phyloP scores from a whole-genome alignment of 2,888 invertebrate species.

The Rhamphomyia laevipes region DNA sequence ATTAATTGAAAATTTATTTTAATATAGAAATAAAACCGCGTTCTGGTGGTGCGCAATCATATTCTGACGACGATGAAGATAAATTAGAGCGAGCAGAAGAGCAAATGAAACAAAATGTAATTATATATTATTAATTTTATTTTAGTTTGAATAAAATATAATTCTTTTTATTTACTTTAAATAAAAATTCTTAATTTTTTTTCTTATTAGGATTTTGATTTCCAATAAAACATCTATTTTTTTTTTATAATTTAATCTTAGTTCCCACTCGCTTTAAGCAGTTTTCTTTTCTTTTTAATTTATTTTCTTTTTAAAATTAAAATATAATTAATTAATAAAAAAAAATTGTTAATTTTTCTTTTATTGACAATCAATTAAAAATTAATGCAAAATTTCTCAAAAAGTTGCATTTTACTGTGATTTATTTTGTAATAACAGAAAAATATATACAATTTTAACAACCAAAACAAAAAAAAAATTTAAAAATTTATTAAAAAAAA shows the following conservation, averaged over 20 bases:
- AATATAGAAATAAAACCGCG: conserved; percentile 31
- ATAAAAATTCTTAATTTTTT: conserved; percentile 4
- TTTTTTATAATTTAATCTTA: conserved; percentile 1
- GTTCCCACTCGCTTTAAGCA: conserved; percentile 1
- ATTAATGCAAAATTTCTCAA: not conserved
- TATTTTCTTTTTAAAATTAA: not conserved
- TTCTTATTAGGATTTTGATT: conserved; percentile 13
- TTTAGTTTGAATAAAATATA: conserved; percentile 9
- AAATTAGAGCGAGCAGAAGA: conserved; percentile 33
- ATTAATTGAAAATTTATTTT: too few species aligned
- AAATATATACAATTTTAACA: too few species aligned
- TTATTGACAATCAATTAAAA: not conserved
- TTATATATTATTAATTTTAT: conserved; percentile 12
- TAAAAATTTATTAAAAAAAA: too few species aligned
- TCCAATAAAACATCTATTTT: conserved; percentile 8
- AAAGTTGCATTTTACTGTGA: conserved; percentile 12
- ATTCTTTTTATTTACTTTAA: conserved; percentile 1
- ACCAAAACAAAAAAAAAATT: too few species aligned
- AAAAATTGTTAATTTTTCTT: too few species aligned
- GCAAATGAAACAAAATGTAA: conserved; percentile 35
- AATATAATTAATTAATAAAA: not conserved
- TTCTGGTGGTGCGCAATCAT: conserved; percentile 22
- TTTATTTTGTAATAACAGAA: not conserved
- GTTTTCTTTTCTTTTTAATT: not conserved
- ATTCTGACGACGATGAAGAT: conserved; percentile 25